Percentiles rank a stretch among this genome's conserved stretches.
phyloP scores from a whole-genome alignment of 2,113 vertebrate species.

The Athene noctua region DNA sequence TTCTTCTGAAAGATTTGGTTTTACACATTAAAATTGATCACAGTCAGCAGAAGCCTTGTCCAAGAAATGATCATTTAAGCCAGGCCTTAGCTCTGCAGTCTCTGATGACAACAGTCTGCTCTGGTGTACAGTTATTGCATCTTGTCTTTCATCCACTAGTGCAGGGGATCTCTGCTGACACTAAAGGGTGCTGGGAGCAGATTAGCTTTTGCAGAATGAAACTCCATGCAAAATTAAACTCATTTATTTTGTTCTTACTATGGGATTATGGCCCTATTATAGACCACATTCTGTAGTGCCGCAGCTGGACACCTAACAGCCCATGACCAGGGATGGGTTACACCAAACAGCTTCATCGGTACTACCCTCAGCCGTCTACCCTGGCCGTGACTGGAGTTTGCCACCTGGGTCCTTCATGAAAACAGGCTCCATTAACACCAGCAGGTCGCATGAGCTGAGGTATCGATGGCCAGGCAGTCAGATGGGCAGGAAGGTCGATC shows the following conservation, averaged over 20 bases:
- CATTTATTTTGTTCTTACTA: not conserved
- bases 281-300: fast-evolving
- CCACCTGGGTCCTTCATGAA: fast-evolving
- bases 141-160: not conserved
- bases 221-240: not conserved
- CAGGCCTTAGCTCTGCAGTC: not conserved
- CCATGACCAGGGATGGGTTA: not conserved
- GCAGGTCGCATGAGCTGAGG: fast-evolving
- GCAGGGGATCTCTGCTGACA: not conserved
- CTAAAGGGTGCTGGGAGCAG: not conserved
- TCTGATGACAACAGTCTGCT: not conserved
- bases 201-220: not conserved
- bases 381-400: not conserved
- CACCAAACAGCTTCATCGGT: not conserved
- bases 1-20: not conserved
- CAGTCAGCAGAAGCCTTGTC: not conserved
- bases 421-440: fast-evolving
- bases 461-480: fast-evolving
- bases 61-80: not conserved
- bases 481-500: not conserved
- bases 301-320: not conserved
- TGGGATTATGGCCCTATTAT: not conserved
- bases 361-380: fast-evolving
- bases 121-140: fast-evolving
- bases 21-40: not conserved